These are phyloP conservation scores for Osmerus mordax DNA, from an alignment of 2,113 vertebrate species.

Conservation along the genomic window DNA sequence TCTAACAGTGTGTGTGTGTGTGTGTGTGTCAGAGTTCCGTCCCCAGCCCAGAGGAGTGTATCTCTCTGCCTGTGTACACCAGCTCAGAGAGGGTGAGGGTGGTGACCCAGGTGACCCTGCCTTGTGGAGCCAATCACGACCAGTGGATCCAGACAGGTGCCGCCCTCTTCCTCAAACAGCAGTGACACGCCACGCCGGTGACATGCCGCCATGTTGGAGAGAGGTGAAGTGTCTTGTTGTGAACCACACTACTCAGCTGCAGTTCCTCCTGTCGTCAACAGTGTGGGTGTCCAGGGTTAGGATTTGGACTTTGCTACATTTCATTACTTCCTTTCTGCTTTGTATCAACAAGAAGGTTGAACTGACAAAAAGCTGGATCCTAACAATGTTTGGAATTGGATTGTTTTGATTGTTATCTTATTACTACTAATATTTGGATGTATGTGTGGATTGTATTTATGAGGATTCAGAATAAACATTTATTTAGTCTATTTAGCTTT, in stretches of 20 bases:
- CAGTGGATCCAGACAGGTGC: constrained; percentile 94
- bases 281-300: no score
- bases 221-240: no score
- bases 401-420: background rate
- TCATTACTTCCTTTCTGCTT: no score
- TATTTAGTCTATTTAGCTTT: constrained; percentile 6
- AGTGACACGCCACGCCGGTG: constrained; percentile 56
- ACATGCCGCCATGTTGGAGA: no score
- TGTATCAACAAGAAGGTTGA: background rate
- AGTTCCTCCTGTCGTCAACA: no score
- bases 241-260: no score
- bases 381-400: background rate
- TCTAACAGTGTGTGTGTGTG: background rate
- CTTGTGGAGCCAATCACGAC: constrained; percentile 81
- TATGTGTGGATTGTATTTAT: no score
- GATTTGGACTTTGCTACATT: no score
- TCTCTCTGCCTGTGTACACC: constrained; percentile 87
- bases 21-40: constrained; percentile 64
- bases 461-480: no score
- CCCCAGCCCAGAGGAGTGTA: constrained; percentile 80
- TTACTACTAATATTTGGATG: no score
- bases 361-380: background rate
- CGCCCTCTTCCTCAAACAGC: constrained; percentile 90
- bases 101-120: constrained; percentile 86
- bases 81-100: constrained; percentile 85